phyloP scores from a whole-genome alignment of 2,113 vertebrate genomes.

The Phrynosoma blainvillii region DNA sequence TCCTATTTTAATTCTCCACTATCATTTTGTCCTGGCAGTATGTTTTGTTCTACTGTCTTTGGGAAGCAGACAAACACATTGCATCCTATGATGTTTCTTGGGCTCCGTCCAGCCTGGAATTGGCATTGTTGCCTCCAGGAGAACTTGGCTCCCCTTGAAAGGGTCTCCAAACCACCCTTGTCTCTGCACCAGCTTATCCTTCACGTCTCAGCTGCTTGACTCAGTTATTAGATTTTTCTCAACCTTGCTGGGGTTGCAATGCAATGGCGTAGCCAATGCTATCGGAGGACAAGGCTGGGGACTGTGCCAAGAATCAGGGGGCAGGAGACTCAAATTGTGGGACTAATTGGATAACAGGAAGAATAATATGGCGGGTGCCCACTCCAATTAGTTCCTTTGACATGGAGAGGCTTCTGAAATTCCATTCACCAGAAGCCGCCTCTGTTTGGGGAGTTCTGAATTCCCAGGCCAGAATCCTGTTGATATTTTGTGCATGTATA shows the following conservation, averaged over 20 bases:
- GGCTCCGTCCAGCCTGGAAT: neutral
- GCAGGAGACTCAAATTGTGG: neutral
- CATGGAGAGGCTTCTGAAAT: neutral
- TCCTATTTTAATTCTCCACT: too few relatives aligned
- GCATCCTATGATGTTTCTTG: accelerated
- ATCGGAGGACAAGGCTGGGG: neutral
- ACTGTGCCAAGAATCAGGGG: too few relatives aligned
- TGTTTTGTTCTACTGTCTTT: accelerated
- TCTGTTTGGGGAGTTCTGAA: neutral
- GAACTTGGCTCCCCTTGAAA: neutral
- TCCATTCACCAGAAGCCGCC: neutral
- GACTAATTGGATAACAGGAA: neutral
- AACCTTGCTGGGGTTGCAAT: neutral
- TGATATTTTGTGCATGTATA: too few relatives aligned
- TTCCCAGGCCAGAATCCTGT: neutral
- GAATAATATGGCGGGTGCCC: neutral
- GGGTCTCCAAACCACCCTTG: neutral
- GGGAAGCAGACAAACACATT: accelerated
- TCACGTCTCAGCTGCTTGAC: neutral
- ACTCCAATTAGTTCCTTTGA: neutral
- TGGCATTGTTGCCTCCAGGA: neutral
- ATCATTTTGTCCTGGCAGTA: neutral
- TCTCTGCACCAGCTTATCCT: constrained; percentile 17
- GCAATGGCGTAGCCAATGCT: neutral
- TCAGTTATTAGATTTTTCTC: neutral